Base-by-base conservation (phyloP, 2,113 vertebrate species). In the Acanthisitta chloris region DNA sequence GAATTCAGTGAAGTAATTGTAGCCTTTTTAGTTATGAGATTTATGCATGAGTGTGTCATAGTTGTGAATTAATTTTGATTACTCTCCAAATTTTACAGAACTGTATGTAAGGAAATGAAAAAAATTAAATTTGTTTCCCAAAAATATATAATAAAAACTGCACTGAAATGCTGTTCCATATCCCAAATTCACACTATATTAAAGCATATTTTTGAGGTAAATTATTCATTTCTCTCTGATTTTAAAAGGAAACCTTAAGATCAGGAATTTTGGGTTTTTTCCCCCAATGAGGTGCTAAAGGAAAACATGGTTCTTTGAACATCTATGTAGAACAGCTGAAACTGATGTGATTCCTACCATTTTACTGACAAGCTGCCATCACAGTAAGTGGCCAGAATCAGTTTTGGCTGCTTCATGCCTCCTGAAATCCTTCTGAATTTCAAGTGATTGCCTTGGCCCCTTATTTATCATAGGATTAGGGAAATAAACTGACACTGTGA, bases 381-480 rank as follows among this genome's bases (percentile, higher is more conserved):
- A 78, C 29, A 48, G 1, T 84, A 92, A 95, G 67, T 88, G 88
- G 38, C 31, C 66, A 83, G 77, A 96, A 95, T 92, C 61, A 92
- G 69, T 95, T 95, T 69, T 94, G 78, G 88, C 88, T 89, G 64
- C 74, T 38, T 92, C 10, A 0, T 1, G 2, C 70, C 42, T 77
- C 81, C 66, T 71, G 43, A 76, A 74, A 86, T 89, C 54, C 83
- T 94, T 46, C 81, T 86, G 66, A 83, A 76, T 92, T 57, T 79
- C 71, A 90, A 54, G 34, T 61, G 45, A 77, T 90, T 43, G 26
- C 48, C 71, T 83, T 7, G 6, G 48, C 52, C 31, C 23, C 28
- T 82, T 66, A 51, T 42, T 73, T 52, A 38, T 15, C 1, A 2
- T 33, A 51, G 61, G 46, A 70, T 70, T 94, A 95, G 40, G 38